Evolutionary conservation across 2,113 vertebrate genomes (phyloP).

Genomic region (Mionectes macconnelli): DNA sequence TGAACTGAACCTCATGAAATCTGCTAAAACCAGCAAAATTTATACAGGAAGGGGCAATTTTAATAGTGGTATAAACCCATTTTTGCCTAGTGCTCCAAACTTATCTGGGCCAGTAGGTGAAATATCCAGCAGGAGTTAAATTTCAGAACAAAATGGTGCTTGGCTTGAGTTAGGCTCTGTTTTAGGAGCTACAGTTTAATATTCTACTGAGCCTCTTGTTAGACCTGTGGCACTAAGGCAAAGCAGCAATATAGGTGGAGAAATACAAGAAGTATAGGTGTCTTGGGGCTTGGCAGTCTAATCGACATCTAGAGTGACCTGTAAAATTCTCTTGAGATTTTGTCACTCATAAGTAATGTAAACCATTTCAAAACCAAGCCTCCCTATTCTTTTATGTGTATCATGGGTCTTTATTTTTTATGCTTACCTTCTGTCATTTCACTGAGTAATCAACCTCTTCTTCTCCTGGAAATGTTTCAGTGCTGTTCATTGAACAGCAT

Average conservation of each 20-base stretch:
- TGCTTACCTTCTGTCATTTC: background rate
- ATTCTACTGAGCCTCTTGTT: background rate
- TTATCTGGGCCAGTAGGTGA: background rate
- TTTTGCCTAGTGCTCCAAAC: background rate
- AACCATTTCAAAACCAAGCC: background rate
- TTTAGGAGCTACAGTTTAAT: background rate
- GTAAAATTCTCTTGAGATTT: background rate
- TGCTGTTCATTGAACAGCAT: background rate
- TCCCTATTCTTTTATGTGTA: background rate
- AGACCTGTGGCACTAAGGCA: background rate
- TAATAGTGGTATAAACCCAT: background rate
- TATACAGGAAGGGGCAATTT: background rate
- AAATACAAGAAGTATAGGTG: background rate
- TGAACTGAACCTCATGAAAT: background rate
- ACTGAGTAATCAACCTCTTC: background rate
- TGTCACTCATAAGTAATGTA: background rate
- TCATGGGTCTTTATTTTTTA: background rate
- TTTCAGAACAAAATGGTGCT: background rate
- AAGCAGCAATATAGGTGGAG: background rate
- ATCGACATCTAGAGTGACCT: background rate
- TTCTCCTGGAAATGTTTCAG: background rate
- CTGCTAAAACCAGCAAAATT: background rate
- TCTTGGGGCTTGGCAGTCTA: background rate
- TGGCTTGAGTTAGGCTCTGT: background rate
- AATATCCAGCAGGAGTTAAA: background rate